These are phyloP conservation scores for Petrocephalus zakoni DNA, from an alignment of 2,113 vertebrate species.

Conservation along the genomic window DNA sequence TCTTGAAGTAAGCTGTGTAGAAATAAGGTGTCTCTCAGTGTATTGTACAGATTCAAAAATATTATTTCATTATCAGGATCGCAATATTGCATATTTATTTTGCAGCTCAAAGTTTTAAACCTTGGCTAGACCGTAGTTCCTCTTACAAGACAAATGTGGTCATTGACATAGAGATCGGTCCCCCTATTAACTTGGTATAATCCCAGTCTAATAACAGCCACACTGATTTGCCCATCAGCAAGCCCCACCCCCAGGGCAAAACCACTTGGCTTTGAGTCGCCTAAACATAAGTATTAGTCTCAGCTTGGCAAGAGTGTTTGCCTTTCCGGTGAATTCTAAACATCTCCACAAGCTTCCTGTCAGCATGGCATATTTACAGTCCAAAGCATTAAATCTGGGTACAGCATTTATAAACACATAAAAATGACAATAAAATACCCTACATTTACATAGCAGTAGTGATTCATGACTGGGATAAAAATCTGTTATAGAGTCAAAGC, in stretches of 20 bases:
- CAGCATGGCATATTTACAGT: neutral
- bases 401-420: neutral
- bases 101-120: too few species aligned
- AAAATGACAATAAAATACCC: neutral
- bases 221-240: neutral
- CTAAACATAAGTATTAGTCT: neutral
- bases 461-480: neutral
- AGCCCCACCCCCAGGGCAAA: neutral
- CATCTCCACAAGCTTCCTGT: neutral
- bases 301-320: neutral
- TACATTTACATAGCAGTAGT: neutral
- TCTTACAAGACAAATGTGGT: too few species aligned
- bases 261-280: neutral
- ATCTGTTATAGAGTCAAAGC: neutral
- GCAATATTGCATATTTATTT: too few species aligned
- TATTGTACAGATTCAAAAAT: too few species aligned
- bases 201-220: neutral
- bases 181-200: neutral
- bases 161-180: neutral
- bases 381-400: neutral
- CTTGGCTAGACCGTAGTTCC: too few species aligned
- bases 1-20: too few species aligned
- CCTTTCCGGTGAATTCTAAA: slow-evolving; percentile 1
- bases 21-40: too few species aligned
- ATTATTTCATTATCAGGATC: too few species aligned